These are phyloP conservation scores for Pseudanteris insignis DNA, from an alignment of 2,888 invertebrate species.

Conservation along the genomic window DNA sequence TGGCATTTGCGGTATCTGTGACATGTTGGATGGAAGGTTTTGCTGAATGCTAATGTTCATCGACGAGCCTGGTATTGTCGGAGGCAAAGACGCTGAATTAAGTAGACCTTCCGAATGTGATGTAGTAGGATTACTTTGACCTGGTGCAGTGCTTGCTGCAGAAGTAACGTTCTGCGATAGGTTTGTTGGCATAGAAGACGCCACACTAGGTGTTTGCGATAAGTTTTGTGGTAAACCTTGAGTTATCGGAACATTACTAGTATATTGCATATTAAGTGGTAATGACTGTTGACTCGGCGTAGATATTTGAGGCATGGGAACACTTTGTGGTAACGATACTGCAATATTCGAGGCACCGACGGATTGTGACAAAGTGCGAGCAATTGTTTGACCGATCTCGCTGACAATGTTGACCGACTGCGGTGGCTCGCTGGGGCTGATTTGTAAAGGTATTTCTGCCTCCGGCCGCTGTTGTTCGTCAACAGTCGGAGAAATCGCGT, in stretches of 20 bases:
- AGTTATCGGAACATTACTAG: constrained; percentile 53
- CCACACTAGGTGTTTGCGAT: constrained; percentile 47
- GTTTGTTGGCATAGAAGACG: constrained; percentile 22
- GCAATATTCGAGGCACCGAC: constrained; percentile 49
- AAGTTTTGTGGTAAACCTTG: constrained; percentile 63
- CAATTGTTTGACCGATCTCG: constrained; percentile 51
- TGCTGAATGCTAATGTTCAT: constrained; percentile 63
- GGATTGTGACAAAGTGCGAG: constrained; percentile 59
- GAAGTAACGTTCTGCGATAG: constrained; percentile 48
- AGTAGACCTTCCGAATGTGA: constrained; percentile 47
- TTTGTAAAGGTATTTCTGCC: constrained; percentile 60
- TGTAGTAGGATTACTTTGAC: constrained; percentile 46
- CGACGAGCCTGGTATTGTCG: constrained; percentile 54
- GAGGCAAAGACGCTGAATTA: constrained; percentile 45
- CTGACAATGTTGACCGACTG: constrained; percentile 33
- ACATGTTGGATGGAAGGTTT: constrained; percentile 57
- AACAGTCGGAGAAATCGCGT: constrained; percentile 37
- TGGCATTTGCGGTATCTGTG: constrained; percentile 58
- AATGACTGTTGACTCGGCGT: constrained; percentile 56
- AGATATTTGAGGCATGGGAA: constrained; percentile 49
- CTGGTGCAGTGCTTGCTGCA: constrained; percentile 16
- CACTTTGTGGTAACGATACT: constrained; percentile 20
- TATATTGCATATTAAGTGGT: constrained; percentile 62
- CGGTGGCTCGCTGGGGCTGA: constrained; percentile 52
- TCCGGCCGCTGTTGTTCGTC: constrained; percentile 45